Evolutionary conservation across 2,113 vertebrate species (phyloP), one percentile per base, ranked within the genome.

Genomic region (Phocoena phocoena): DNA sequence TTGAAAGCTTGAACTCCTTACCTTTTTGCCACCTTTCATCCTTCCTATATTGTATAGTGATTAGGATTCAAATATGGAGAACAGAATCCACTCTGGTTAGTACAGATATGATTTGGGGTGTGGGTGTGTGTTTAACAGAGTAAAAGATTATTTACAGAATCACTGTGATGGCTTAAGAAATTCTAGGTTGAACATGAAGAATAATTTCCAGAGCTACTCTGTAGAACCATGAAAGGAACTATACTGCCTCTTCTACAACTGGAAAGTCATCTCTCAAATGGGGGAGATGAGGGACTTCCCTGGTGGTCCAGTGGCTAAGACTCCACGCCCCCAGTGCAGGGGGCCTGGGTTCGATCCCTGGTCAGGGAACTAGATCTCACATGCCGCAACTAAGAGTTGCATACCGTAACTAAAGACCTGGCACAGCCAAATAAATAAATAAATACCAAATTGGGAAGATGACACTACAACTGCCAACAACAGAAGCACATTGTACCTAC

Each of bases 191-290:
- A 97, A 74, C 9, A 36, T 74, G 6, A 93, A 63, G 28, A 96
- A 81, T 92, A 76, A 89, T 94, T 85, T 92, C 50, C 25, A 95
- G 94, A 93, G 18, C n/a, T 76, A 41, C 81, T 93, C 68, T 90
- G 41, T 11, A 81, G 15, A 92, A 80, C n/a, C 4, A 44, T 73
- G 33, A 80, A 67, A 97, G 23, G 41, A 96, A 31, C 17, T 26
- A 33, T 70, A 47, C n/a, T 82, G 14, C 15, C 58, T 74, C n/a
- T 53, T 81, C 26, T 36, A 18, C 8, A 65, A 1, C 73, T 89
- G 53, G 7, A 94, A 88, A 67, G 41, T 47, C 31, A n/a, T 58
- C n/a, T 94, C 17, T 93, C 33, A 80, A 5, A 76, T 11, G 70
- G 60, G 79, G 31, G 89, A 71, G 23, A 53, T 94, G 33, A 50